phyloP scores from a whole-genome alignment of 2,113 vertebrate genomes.

The Lutjanus erythropterus region DNA sequence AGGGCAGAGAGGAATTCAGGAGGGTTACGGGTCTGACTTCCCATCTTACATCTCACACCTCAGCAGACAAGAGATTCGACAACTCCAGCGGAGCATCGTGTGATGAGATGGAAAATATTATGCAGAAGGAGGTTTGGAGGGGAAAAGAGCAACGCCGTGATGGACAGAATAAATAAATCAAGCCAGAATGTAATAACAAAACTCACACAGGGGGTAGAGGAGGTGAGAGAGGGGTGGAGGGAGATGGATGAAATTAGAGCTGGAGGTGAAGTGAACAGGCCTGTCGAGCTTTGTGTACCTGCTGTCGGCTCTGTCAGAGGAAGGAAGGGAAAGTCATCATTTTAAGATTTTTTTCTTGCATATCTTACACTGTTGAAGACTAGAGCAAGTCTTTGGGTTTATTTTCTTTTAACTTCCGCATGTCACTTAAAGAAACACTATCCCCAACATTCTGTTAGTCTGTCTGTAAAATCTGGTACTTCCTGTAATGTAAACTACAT shows the following conservation, averaged over 20 bases:
- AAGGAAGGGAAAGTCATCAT: not conserved
- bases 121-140: constrained; percentile 13
- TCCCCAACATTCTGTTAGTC: too few relatives aligned
- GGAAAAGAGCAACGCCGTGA: constrained; percentile 23
- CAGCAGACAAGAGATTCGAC: constrained; percentile 37
- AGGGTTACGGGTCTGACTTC: constrained; percentile 14
- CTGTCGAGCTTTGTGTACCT: not conserved
- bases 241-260: constrained; percentile 5
- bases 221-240: constrained; percentile 4
- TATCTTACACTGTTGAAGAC: not conserved
- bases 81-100: constrained; percentile 15
- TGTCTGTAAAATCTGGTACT: not conserved
- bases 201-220: not conserved
- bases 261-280: constrained; percentile 20
- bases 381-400: not conserved
- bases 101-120: constrained; percentile 52
- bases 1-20: constrained; percentile 2
- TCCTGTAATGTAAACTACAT: not conserved
- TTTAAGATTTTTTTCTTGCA: not conserved
- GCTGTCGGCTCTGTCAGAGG: constrained; percentile 22
- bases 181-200: constrained; percentile 35
- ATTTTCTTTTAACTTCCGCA: not conserved
- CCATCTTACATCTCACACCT: constrained; percentile 19
- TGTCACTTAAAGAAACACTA: too few relatives aligned
- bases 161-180: constrained; percentile 60